Percentiles rank a stretch among this genome's conserved stretches.
Conservation (phyloP, 2,888 invertebrate genomes). For the Nemotelus pantherinus region DNA sequence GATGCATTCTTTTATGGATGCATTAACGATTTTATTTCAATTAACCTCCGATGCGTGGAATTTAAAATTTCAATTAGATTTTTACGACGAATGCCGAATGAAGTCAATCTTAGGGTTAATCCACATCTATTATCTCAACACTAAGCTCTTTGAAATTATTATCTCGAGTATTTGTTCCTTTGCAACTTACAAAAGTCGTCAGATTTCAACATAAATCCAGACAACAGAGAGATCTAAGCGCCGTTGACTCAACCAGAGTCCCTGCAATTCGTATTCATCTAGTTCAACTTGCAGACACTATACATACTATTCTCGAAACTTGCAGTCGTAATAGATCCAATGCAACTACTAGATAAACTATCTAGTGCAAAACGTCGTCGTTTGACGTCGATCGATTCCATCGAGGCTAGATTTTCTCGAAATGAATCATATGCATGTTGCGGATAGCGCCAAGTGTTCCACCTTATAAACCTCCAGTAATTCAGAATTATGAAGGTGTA, state of each 20-base stretch:
- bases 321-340: not conserved
- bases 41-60: too few relatives aligned
- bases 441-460: conserved; percentile 46
- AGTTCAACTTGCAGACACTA: not conserved
- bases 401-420: conserved; percentile 45
- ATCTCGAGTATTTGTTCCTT: not conserved
- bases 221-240: conserved; percentile 29
- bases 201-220: conserved; percentile 43
- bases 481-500: conserved; percentile 28
- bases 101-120: conserved; percentile 21
- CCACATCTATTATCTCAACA: not conserved
- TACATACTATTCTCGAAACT: not conserved
- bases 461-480: conserved; percentile 13
- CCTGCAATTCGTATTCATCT: not conserved
- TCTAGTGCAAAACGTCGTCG: conserved; percentile 8
- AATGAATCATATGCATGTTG: conserved; percentile 44
- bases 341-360: not conserved
- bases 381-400: conserved; percentile 15
- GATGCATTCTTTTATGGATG: too few relatives aligned
- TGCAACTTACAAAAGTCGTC: conserved; percentile 33
- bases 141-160: conserved; percentile 14
- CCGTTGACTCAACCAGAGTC: conserved; percentile 5
- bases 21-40: too few relatives aligned
- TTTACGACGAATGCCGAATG: not conserved
- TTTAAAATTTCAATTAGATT: too few relatives aligned